Conservation (phyloP, 2,888 invertebrate species). For the Epistrophella euchroma region DNA sequence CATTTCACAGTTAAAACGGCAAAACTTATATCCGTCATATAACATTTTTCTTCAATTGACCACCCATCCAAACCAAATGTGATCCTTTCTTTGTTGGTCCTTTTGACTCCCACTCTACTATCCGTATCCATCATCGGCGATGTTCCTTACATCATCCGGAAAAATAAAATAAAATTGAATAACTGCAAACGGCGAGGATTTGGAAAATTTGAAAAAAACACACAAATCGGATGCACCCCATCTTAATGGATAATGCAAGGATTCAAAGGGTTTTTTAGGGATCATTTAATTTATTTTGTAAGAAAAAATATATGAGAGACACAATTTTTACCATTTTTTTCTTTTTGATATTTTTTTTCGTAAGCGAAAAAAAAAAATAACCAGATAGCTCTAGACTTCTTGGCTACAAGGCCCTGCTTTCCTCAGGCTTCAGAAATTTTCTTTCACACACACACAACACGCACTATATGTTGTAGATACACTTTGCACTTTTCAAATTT, state of each 20-base stretch:
- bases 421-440: conserved; percentile 34
- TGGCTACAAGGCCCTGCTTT: conserved; percentile 32
- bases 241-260: conserved; percentile 27
- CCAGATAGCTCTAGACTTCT: conserved; percentile 30
- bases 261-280: conserved; percentile 28
- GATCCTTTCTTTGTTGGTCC: conserved; percentile 36
- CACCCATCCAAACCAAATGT: conserved; percentile 48
- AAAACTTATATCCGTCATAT: conserved; percentile 69
- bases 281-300: conserved; percentile 5
- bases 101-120: conserved; percentile 47
- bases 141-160: conserved; percentile 69
- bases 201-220: conserved; percentile 5
- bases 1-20: conserved; percentile 50
- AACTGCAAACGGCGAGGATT: conserved; percentile 49
- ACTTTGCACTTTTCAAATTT: conserved; percentile 58
- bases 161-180: conserved; percentile 48
- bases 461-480: conserved; percentile 43
- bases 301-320: conserved; percentile 5
- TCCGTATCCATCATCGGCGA: conserved; percentile 15
- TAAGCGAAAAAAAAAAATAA: not conserved
- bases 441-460: conserved; percentile 62
- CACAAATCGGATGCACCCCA: conserved; percentile 7
- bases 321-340: conserved; percentile 65
- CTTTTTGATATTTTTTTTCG: conserved; percentile 26
- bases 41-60: conserved; percentile 61